Percentiles rank a stretch among this genome's conserved stretches.
phyloP scores from a whole-genome alignment of 2,888 invertebrate species.

The Synanthedon formicaeformis region DNA sequence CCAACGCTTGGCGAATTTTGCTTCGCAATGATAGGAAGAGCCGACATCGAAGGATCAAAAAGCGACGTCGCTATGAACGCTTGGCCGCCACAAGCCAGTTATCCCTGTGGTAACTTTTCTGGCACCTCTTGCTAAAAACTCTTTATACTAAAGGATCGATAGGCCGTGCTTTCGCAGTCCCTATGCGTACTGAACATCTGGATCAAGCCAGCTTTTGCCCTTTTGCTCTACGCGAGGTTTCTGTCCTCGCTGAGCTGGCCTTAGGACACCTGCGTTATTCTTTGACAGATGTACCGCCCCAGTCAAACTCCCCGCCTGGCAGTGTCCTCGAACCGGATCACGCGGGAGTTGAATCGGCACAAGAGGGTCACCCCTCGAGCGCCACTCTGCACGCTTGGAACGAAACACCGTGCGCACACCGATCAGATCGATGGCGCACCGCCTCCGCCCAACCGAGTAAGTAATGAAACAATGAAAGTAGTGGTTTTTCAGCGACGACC shows the following conservation, averaged over 20 bases:
- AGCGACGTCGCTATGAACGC: conserved; percentile 60
- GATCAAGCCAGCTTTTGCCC: no score
- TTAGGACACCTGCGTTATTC: conserved; percentile 75
- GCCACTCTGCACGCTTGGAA: conserved; percentile 67
- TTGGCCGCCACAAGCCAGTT: conserved; percentile 71
- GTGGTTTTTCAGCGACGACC: not conserved
- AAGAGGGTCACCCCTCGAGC: conserved; percentile 47
- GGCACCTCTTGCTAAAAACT: conserved; percentile 57
- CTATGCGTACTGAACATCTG: no score
- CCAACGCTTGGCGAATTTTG: not conserved
- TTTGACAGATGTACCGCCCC: conserved; percentile 77
- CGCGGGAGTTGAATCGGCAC: conserved; percentile 31
- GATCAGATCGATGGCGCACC: not conserved
- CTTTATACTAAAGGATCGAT: conserved; percentile 72
- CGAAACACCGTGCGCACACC: conserved; percentile 22
- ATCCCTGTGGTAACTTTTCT: conserved; percentile 79
- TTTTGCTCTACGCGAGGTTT: conserved; percentile 78
- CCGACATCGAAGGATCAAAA: conserved; percentile 81
- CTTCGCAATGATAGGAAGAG: conserved; percentile 30
- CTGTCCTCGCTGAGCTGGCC: conserved; percentile 75
- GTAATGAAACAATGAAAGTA: conserved; percentile 2
- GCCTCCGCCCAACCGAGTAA: conserved; percentile 1
- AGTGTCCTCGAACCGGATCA: conserved; percentile 71
- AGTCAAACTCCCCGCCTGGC: conserved; percentile 76
- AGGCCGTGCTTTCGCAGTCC: no score